These are phyloP conservation scores for Pseudomyrmex sp. DNA, from an alignment of 1,140 invertebrate genomes.

Conservation along the genomic window DNA sequence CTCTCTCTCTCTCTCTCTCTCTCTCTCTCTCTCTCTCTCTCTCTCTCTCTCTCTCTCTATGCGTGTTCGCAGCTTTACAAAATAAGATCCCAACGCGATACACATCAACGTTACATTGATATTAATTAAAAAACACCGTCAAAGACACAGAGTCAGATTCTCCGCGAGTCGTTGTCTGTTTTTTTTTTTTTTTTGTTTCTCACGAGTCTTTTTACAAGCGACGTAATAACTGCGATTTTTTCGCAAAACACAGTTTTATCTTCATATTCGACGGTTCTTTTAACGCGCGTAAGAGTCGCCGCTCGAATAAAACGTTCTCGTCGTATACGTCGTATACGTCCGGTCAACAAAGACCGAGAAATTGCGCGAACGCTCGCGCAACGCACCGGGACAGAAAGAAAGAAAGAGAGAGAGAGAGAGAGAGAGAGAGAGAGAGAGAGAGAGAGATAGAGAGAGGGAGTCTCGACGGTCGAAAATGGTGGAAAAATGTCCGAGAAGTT, in stretches of 20 bases:
- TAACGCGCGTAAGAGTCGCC: background rate
- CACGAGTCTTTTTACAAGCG: background rate
- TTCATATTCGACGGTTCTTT: background rate
- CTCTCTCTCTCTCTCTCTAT: background rate
- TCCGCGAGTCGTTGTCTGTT: too few species aligned
- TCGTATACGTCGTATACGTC: background rate
- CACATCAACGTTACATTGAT: constrained; percentile 8
- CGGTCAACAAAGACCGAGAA: constrained; percentile 12
- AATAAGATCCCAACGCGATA: constrained; percentile 12
- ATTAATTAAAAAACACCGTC: background rate
- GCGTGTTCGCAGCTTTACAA: background rate
- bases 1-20: too few species aligned
- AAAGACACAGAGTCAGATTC: too few species aligned
- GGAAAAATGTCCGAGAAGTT: constrained; percentile 75
- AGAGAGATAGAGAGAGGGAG: background rate
- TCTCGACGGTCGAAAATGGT: constrained; percentile 57
- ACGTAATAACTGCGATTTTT: constrained; percentile 22
- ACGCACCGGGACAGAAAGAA: background rate
- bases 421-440: background rate
- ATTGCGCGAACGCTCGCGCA: constrained; percentile 1
- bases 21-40: too few species aligned
- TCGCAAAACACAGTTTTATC: constrained; percentile 18
- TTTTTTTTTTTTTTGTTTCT: background rate
- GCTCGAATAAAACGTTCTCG: constrained; percentile 8
- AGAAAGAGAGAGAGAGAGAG: background rate